Evolutionary conservation across 2,113 vertebrate species (phyloP).

Genomic region (Polyodon spathula): DNA sequence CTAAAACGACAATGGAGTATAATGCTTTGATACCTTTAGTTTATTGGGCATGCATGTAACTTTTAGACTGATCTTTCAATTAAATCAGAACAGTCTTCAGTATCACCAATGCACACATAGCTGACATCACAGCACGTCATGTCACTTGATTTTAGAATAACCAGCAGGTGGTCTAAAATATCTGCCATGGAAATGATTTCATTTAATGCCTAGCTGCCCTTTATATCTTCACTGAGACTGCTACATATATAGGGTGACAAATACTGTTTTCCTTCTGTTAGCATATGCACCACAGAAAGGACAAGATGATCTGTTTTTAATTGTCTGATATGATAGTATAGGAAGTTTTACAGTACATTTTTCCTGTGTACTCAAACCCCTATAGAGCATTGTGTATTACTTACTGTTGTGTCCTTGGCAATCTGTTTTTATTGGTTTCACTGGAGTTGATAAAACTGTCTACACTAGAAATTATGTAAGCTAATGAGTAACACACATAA

Average conservation of each 20-base stretch:
- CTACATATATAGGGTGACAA: background rate
- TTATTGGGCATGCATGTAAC: conserved; percentile 22
- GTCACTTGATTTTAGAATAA: conserved; percentile 38
- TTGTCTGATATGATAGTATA: too few species aligned
- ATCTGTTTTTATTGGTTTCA: too few species aligned
- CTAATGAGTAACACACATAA: background rate
- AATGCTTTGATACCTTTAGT: background rate
- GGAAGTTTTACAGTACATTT: too few species aligned
- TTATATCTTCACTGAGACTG: background rate
- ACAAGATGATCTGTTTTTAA: too few species aligned
- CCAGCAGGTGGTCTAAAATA: conserved; percentile 23
- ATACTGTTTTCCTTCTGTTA: background rate
- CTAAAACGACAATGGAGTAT: background rate
- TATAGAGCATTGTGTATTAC: too few species aligned
- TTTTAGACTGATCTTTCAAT: conserved; percentile 29
- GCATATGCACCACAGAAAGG: background rate
- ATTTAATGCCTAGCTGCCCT: background rate
- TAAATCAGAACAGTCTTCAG: conserved; percentile 26
- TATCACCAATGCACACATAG: conserved; percentile 26
- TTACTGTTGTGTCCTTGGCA: too few species aligned
- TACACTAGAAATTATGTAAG: too few species aligned
- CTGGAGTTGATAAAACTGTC: too few species aligned
- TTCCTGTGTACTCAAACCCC: too few species aligned
- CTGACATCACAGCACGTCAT: conserved; percentile 34
- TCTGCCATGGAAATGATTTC: background rate